Base-by-base conservation (phyloP, 2,888 invertebrate genomes). In the Morinoia aosen region DNA sequence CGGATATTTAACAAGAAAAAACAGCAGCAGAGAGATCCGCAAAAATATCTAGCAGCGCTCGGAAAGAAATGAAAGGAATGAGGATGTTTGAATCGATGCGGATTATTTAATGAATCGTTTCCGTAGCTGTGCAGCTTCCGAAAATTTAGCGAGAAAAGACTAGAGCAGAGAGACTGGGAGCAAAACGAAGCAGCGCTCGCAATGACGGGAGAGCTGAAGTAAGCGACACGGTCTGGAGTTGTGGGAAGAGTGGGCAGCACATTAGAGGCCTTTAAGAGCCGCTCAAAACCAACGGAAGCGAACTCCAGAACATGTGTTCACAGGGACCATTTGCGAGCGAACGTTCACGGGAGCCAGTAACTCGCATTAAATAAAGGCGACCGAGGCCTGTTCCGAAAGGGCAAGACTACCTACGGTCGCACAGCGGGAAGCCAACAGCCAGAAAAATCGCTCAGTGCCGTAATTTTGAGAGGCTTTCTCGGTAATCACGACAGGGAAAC, bases 401-500 rank as follows among this genome's bases (percentile, higher is more conserved):
- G 76, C 76, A 76, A 76, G 76, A 76, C 76, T 76, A 25, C 76
- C 76, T 76, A 16, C 76, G 76, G 76, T 76, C 76, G 76, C 76
- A 8, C 76, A 33, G 76, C 76, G 76, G 76, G 90, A 48, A 90
- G 90, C 48, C 90, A 90, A 90, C 90, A 90, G 90, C 90, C 39
- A 48, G 90, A 48, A 90, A 90, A 90, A 90, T 90, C 90, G 76
- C 33, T 90, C 40, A 90, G 90, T 40, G 16, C 12, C 40, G 90
- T 48, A 90, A 90, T 90, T 90, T 48, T 39, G 40, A 90, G 48
- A 48, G 40, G 39, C 40, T 90, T 90, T 90, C 19, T 33, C 40
- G 7, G 90, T 12, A 76, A 76, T 76, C 76, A 76, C 76, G 33
- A 33, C 76, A 76, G 76, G 76, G 76, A 76, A 76, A 76, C 76